phyloP scores from a whole-genome alignment of 2,888 invertebrate genomes.

The Chymomyza procnemis region DNA sequence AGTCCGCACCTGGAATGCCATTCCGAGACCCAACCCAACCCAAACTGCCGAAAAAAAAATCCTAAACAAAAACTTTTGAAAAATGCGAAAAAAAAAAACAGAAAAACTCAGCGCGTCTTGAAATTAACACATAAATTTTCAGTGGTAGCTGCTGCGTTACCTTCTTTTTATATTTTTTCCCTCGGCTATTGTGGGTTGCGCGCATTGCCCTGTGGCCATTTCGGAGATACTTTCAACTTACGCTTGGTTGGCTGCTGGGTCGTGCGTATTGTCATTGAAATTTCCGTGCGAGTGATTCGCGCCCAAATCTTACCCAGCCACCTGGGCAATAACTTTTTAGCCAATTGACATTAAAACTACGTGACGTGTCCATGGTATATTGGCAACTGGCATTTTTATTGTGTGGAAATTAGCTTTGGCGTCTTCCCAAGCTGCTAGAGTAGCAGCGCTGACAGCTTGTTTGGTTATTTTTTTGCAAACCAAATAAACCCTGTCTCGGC shows the following conservation, averaged over 20 bases:
- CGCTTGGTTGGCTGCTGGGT: constrained; percentile 35
- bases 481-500: not conserved
- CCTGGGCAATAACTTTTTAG: constrained; percentile 59
- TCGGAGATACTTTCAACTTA: constrained; percentile 51
- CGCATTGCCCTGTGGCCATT: constrained; percentile 35
- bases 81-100: constrained; percentile 49
- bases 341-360: constrained; percentile 74
- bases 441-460: no score
- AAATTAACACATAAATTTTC: constrained; percentile 79
- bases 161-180: no score
- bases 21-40: constrained; percentile 16
- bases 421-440: no score
- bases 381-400: constrained; percentile 52
- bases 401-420: constrained; percentile 49
- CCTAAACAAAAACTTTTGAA: constrained; percentile 48
- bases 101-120: constrained; percentile 61
- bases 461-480: not conserved
- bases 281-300: constrained; percentile 76
- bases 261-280: constrained; percentile 58
- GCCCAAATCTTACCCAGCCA: constrained; percentile 10
- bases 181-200: constrained; percentile 28
- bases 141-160: constrained; percentile 34
- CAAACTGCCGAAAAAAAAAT: constrained; percentile 15
- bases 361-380: constrained; percentile 51
- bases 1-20: constrained; percentile 51